A percentile compares a stretch with the other conserved stretches of the same genome.
Conservation (phyloP, 2,113 vertebrate species). For the Microtus richardsoni region DNA sequence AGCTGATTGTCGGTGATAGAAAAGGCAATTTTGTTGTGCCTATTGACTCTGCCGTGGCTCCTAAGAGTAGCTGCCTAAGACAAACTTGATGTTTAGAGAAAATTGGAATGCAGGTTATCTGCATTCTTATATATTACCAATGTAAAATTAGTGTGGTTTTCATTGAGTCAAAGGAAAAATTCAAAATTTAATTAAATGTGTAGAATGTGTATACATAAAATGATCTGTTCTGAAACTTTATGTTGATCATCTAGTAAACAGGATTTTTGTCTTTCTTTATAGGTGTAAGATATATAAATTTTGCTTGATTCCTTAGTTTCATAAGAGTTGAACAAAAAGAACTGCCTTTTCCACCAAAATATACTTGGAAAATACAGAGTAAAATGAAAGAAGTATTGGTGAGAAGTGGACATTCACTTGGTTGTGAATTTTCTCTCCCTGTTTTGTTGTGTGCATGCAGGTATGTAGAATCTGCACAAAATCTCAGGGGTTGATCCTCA, state of each 20-base stretch:
- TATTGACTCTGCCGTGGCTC: not conserved
- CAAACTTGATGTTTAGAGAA: constrained; percentile 10
- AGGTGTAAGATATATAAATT: not conserved
- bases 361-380: not conserved
- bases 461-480: not conserved
- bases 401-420: not conserved
- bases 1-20: constrained; percentile 12
- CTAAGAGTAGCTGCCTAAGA: not conserved
- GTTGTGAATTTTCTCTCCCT: not conserved
- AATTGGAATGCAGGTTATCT: constrained; percentile 27
- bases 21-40: constrained; percentile 9
- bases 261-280: constrained; percentile 26
- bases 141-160: not conserved
- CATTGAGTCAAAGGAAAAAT: not conserved
- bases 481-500: not conserved
- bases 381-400: not conserved
- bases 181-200: constrained; percentile 34
- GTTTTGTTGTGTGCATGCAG: not conserved
- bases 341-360: not conserved
- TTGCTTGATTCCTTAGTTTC: constrained; percentile 43
- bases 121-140: not conserved
- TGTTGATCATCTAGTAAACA: not conserved
- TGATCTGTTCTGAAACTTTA: constrained; percentile 9
- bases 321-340: constrained; percentile 22
- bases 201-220: not conserved